Base-by-base conservation (phyloP, 2,888 invertebrate genomes). In the Aquatica leii region DNA sequence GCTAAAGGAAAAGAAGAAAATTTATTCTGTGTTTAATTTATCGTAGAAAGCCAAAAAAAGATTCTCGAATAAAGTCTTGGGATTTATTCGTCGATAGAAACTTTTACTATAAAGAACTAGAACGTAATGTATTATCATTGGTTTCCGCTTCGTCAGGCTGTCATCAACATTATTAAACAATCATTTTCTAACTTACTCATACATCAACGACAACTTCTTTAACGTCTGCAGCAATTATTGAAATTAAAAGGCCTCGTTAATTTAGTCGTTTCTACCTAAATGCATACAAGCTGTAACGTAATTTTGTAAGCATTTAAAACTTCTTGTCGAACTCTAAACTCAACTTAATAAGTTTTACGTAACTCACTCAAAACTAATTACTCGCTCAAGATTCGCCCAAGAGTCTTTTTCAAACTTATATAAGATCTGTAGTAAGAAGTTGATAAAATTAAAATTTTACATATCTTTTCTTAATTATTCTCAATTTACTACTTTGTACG, bases 281-380 rank as follows among this genome's bases (percentile, higher is more conserved):
- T 21, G 59, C 51, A 40, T 21, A 52, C 59, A 40, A 52, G 35
- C 43, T 46, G 24, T 59, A 59, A 52, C 51, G 52, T 41, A 59
- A 51, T 59, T 59, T 59, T 40, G 51, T 59, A 46, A 51, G 46
- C 34, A 59, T 59, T 59, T 51, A 59, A 59, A 59, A 59, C 17
- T 59, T 59, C 50, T 37, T 37, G 6, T 37, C 40, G 49, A 57
- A 57, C 57, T 49, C 20, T 40, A 11, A 52, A 37, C n/a, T 37
- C 37, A 37, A 52, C 59, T 59, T 56, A 52, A 59, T 52, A 59
- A 52, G 52, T 52, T 52, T 59, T 59, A 43, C 51, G 51, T 51
- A 52, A 59, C 57, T 57, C 37, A 35, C 59, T 51, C 52, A 31
- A 59, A 59, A 52, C 59, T 59, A 59, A 59, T 59, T 59, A 59